Percentiles rank a stretch among this genome's conserved stretches.
Evolutionary conservation across 2,113 vertebrate genomes (phyloP).

Genomic region (Prinia subflava): DNA sequence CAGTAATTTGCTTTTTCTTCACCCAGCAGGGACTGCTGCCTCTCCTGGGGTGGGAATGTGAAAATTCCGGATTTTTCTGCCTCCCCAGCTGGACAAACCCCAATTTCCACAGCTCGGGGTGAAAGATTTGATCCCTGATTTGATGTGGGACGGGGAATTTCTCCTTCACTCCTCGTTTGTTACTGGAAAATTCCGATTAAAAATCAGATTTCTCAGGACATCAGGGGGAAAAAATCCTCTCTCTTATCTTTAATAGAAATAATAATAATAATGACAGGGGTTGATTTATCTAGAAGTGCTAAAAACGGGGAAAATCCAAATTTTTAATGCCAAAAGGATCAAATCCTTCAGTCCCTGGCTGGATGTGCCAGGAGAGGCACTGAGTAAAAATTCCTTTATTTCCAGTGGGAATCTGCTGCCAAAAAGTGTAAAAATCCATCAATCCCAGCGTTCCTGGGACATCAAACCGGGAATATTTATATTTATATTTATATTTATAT

Average conservation of each 20-base stretch:
- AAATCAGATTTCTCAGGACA: neutral
- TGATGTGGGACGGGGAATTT: neutral
- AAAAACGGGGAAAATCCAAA: neutral
- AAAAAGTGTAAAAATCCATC: neutral
- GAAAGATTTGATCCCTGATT: neutral
- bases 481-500: neutral
- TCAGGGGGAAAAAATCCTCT: neutral
- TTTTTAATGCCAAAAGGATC: neutral
- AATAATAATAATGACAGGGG: neutral
- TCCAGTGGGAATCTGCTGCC: neutral
- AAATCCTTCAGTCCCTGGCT: neutral
- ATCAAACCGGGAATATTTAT: neutral
- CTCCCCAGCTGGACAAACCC: fast-evolving
- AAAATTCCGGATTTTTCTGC: neutral
- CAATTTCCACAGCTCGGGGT: neutral
- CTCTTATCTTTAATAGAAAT: neutral
- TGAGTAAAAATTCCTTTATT: neutral
- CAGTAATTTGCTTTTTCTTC: neutral
- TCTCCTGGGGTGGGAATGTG: neutral
- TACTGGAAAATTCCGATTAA: neutral
- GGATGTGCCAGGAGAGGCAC: neutral
- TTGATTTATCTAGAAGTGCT: neutral
- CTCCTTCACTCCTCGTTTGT: neutral
- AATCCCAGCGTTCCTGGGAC: neutral
- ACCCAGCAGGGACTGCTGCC: neutral